These are phyloP conservation scores for Lydus trimaculatus DNA, from an alignment of 2,888 invertebrate genomes.

Conservation along the genomic window DNA sequence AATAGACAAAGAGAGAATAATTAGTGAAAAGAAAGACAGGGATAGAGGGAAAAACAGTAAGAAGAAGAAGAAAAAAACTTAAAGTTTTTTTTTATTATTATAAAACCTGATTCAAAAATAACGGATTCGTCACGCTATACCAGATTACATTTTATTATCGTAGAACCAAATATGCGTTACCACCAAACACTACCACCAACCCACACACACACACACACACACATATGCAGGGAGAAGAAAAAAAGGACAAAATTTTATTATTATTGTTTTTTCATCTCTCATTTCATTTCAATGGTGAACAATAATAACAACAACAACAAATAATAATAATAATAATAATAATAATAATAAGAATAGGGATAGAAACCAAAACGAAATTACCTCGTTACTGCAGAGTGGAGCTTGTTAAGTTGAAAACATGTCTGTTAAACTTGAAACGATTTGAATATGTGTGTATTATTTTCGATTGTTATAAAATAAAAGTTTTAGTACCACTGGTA, in stretches of 20 bases:
- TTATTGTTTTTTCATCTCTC: not conserved
- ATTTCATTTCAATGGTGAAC: not conserved
- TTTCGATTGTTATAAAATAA: not conserved
- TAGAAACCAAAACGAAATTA: conserved; percentile 32
- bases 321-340: not conserved
- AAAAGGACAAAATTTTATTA: not conserved
- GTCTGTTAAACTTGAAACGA: conserved; percentile 43
- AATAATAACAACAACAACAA: not conserved
- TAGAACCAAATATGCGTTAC: conserved; percentile 22
- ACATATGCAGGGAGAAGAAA: not conserved
- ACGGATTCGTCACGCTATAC: conserved; percentile 42
- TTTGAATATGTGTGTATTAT: conserved; percentile 23
- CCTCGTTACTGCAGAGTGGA: conserved; percentile 46
- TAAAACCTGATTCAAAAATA: conserved; percentile 22
- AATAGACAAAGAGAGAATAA: not conserved
- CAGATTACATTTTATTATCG: conserved; percentile 41
- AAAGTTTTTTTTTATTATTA: not conserved
- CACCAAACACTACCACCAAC: conserved; percentile 10
- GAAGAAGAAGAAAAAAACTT: not conserved
- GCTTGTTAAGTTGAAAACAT: conserved; percentile 53
- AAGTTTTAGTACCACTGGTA: conserved; percentile 2
- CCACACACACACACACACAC: not conserved
- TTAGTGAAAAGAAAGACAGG: not conserved
- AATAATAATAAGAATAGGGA: conserved; percentile 5
- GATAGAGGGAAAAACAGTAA: not conserved